These are phyloP conservation scores for Nymphalis c-album DNA, from an alignment of 2,888 invertebrate species.

Conservation along the genomic window DNA sequence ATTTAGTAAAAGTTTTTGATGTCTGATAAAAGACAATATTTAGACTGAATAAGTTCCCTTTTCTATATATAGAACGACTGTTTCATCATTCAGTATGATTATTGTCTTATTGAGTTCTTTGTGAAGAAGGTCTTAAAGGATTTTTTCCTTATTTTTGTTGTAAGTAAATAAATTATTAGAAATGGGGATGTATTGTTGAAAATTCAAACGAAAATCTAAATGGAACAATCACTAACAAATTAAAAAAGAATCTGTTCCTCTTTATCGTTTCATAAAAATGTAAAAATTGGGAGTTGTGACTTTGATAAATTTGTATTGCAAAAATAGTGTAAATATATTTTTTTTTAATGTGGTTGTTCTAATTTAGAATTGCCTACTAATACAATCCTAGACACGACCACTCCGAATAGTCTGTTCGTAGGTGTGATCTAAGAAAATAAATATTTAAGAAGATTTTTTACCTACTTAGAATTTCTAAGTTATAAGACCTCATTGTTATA, in stretches of 20 bases:
- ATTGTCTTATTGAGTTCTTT: conserved; percentile 44
- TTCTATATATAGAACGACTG: conserved; percentile 52
- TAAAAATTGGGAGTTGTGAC: no score
- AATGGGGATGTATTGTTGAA: conserved; percentile 63
- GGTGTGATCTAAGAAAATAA: conserved; percentile 61
- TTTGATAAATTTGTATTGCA: not conserved
- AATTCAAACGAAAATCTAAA: conserved; percentile 42
- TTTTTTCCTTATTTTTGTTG: conserved; percentile 40
- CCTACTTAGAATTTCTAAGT: conserved; percentile 69
- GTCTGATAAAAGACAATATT: conserved; percentile 76
- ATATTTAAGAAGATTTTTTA: conserved; percentile 67
- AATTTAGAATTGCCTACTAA: conserved; percentile 32
- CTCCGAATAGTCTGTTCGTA: conserved; percentile 57
- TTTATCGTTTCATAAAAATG: not conserved
- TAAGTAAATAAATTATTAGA: conserved; percentile 59
- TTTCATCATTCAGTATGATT: conserved; percentile 27
- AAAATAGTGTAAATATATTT: not conserved
- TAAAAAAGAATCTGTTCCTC: not conserved
- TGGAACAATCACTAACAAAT: conserved; percentile 25
- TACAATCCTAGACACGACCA: conserved; percentile 67
- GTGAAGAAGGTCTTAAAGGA: conserved; percentile 19
- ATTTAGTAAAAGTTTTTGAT: conserved; percentile 67
- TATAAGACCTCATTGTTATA: conserved; percentile 62
- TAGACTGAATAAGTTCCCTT: conserved; percentile 77
- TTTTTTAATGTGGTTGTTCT: conserved; percentile 26